Percentiles rank a stretch among this genome's conserved stretches.
Evolutionary conservation across 2,113 vertebrate genomes (phyloP).

Genomic region (Equus quagga): DNA sequence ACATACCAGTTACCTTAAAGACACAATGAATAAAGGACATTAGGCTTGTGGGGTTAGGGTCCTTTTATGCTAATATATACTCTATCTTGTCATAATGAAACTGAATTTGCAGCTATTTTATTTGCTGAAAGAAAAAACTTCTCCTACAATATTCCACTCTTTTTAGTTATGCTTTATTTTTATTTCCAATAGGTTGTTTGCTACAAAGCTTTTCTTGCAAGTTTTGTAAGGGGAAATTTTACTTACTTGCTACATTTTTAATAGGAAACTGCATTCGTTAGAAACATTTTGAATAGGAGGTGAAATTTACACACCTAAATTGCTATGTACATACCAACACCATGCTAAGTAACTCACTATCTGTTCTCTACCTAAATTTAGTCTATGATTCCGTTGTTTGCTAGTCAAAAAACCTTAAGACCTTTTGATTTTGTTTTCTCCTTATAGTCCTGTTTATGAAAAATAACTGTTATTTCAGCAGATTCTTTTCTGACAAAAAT

Average conservation of each 20-base stretch:
- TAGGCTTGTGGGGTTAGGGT: not conserved
- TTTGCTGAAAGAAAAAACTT: not conserved
- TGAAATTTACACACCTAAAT: not conserved
- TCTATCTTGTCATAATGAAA: not conserved
- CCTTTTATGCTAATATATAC: not conserved
- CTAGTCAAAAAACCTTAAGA: not conserved
- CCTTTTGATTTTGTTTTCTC: not conserved
- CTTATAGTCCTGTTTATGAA: not conserved
- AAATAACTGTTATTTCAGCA: not conserved
- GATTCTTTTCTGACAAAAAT: not conserved
- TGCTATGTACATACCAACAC: not conserved
- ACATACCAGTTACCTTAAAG: not conserved
- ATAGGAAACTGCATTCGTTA: not conserved
- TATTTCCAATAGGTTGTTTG: not conserved
- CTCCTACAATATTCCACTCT: not conserved
- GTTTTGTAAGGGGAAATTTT: not conserved
- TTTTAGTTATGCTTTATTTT: not conserved
- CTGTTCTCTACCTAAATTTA: not conserved
- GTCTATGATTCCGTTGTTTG: not conserved
- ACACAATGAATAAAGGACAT: not conserved
- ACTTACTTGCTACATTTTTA: not conserved
- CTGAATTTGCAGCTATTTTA: not conserved
- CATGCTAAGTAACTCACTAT: conserved; percentile 17
- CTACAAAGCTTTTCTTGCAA: not conserved
- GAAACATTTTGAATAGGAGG: not conserved